Percentiles rank a stretch among this genome's conserved stretches.
phyloP scores from a whole-genome alignment of 23 tunicate species.

The Halocynthia roretzi region DNA sequence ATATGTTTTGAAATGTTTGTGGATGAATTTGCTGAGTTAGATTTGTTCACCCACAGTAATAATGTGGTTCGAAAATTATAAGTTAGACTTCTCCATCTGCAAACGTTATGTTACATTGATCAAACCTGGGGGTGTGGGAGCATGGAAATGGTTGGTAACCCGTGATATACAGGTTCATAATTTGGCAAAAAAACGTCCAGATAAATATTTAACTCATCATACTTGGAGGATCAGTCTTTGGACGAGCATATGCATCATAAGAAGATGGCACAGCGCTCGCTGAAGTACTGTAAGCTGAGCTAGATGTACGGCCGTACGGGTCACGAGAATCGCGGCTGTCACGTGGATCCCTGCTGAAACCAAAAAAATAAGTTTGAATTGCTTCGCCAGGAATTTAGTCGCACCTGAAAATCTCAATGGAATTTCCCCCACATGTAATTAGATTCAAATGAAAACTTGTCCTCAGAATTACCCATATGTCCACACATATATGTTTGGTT shows the following conservation, averaged over 20 bases:
- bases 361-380: background rate
- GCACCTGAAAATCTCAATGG: no score
- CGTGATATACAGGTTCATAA: no score
- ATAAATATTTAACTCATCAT: background rate
- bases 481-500: background rate
- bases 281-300: slow-evolving; percentile 3
- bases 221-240: slow-evolving; percentile 30
- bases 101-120: no score
- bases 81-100: no score
- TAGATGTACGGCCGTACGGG: slow-evolving; percentile 39
- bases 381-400: no score
- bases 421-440: background rate
- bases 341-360: slow-evolving; percentile 40
- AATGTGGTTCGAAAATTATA: no score
- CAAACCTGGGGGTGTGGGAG: no score
- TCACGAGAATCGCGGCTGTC: slow-evolving; percentile 48
- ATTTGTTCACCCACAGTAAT: no score
- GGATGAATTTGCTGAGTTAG: no score
- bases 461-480: slow-evolving; percentile 26
- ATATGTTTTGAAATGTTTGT: no score
- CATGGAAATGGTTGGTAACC: no score
- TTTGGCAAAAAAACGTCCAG: no score
- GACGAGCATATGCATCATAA: slow-evolving; percentile 37
- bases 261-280: slow-evolving; percentile 1
- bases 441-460: background rate